These are phyloP conservation scores for Hormiphora californensis DNA, from an alignment of 37 sponge, comb jelly and placozoan genomes.

Conservation along the genomic window DNA sequence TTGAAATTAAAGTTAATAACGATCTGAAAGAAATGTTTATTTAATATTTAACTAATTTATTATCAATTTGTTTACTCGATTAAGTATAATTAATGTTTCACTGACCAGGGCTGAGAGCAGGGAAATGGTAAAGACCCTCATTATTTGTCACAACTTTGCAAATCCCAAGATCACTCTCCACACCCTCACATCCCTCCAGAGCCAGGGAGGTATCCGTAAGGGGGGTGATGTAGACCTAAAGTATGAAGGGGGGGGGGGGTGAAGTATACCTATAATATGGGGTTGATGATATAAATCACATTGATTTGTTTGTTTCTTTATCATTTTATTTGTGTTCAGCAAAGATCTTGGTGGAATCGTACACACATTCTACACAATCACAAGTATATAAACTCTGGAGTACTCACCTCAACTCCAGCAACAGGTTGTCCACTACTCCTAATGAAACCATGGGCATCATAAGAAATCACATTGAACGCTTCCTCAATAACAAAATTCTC, in stretches of 20 bases:
- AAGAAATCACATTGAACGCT: slow-evolving; percentile 60
- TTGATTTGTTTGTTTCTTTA: too few species aligned
- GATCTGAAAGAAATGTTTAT: background rate
- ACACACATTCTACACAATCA: slow-evolving; percentile 43
- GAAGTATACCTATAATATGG: too few species aligned
- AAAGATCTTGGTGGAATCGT: too few species aligned
- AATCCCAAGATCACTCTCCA: slow-evolving; percentile 26
- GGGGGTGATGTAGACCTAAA: slow-evolving; percentile 36
- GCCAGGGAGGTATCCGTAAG: background rate
- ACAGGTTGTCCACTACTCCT: slow-evolving; percentile 12
- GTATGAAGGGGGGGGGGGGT: too few species aligned
- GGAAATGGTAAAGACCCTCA: background rate
- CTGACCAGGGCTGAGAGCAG: background rate
- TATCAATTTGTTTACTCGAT: too few species aligned
- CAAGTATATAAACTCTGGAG: too few species aligned
- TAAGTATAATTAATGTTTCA: background rate
- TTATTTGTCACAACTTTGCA: slow-evolving; percentile 21
- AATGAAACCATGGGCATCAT: slow-evolving; percentile 66
- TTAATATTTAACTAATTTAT: background rate
- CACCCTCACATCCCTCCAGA: slow-evolving; percentile 9
- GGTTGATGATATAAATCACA: too few species aligned
- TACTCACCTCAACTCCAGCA: slow-evolving; percentile 55
- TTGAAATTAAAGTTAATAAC: background rate
- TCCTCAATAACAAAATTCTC: slow-evolving; percentile 53
- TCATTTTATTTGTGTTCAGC: too few species aligned